These are phyloP conservation scores for Cristatella mucedo DNA, from an alignment of 2,888 invertebrate genomes.

Conservation along the genomic window DNA sequence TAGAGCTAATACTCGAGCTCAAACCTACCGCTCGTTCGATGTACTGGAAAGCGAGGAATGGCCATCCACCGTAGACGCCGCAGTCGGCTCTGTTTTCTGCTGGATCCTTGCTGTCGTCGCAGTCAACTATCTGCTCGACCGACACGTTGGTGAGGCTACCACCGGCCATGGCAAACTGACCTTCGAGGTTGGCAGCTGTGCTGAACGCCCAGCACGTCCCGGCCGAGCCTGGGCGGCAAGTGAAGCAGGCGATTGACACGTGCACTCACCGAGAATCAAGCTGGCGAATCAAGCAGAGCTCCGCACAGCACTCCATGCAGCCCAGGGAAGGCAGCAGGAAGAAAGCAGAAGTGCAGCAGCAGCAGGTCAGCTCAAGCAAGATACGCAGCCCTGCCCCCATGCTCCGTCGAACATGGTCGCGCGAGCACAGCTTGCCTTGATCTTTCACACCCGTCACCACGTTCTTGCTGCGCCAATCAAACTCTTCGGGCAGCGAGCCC, in stretches of 20 bases:
- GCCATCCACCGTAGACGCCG: constrained; percentile 31
- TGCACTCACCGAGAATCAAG: neutral
- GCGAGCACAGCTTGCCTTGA: constrained; percentile 17
- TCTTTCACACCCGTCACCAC: constrained; percentile 26
- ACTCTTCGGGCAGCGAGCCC: constrained; percentile 19
- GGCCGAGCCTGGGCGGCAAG: constrained; percentile 16
- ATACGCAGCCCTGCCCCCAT: too few relatives aligned
- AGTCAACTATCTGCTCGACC: constrained; percentile 27
- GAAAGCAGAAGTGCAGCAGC: neutral
- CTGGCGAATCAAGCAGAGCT: neutral
- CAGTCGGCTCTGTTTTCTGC: constrained; percentile 21
- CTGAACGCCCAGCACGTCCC: constrained; percentile 31
- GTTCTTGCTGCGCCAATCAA: constrained; percentile 24
- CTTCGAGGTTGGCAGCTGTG: constrained; percentile 23
- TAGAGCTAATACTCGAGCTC: too few relatives aligned
- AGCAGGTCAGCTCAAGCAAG: too few relatives aligned
- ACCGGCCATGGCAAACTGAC: constrained; percentile 21
- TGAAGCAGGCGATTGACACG: neutral
- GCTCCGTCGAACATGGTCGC: neutral
- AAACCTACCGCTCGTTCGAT: constrained; percentile 19
- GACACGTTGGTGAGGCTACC: constrained; percentile 21
- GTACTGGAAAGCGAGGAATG: constrained; percentile 26
- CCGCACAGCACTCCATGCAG: neutral
- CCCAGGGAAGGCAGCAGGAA: neutral
- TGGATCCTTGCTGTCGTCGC: constrained; percentile 20